Conservation (phyloP, 2,113 vertebrate genomes). For the Calyptommatus sinebrachiatus region DNA sequence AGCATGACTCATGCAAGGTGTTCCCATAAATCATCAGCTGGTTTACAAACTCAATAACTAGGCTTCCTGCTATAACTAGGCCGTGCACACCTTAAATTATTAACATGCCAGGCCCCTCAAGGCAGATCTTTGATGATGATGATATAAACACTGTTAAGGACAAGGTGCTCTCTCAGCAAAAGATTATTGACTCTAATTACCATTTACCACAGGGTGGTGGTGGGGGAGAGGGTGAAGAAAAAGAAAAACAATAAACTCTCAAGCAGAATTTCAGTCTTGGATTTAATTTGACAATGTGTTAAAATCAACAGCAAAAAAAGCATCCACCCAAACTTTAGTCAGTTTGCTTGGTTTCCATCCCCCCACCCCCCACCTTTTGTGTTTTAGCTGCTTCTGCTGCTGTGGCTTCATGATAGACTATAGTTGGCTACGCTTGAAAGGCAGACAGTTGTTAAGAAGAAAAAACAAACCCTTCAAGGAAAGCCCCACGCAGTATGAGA, state of each 20-base stretch:
- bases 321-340: conserved; percentile 48
- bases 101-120: conserved; percentile 90
- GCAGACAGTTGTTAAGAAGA: conserved; percentile 62
- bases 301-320: neutral
- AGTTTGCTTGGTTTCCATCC: conserved; percentile 52
- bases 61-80: conserved; percentile 93
- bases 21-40: conserved; percentile 96
- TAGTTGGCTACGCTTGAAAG: conserved; percentile 65
- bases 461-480: conserved; percentile 58
- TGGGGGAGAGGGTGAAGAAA: conserved; percentile 43
- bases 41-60: conserved; percentile 98
- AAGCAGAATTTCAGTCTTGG: conserved; percentile 79
- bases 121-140: conserved; percentile 98
- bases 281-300: conserved; percentile 76
- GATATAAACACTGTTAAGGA: conserved; percentile 90
- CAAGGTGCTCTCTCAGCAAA: conserved; percentile 98
- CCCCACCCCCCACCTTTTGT: too few species aligned
- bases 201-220: conserved; percentile 79
- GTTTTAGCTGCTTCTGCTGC: neutral
- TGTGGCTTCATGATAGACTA: conserved; percentile 37
- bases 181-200: conserved; percentile 97
- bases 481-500: conserved; percentile 47
- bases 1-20: conserved; percentile 91
- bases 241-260: conserved; percentile 79
- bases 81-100: conserved; percentile 96